Percentiles rank a stretch among this genome's conserved stretches.
Evolutionary conservation across 2,113 vertebrate genomes (phyloP).

Genomic region (Octodon degus): DNA sequence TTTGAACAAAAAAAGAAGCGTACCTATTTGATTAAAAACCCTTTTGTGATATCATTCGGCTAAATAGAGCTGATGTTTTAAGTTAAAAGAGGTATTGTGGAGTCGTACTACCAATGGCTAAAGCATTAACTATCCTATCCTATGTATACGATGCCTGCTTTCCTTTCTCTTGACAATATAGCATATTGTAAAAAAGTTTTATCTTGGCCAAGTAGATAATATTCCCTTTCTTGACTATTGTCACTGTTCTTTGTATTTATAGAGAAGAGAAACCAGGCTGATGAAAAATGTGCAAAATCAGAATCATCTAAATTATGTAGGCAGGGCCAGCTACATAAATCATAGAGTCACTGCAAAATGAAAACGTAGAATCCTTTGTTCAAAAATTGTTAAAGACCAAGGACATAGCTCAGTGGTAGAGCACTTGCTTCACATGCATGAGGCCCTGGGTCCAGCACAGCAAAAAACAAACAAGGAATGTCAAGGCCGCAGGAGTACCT

Average conservation of each 20-base stretch:
- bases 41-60: neutral
- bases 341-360: neutral
- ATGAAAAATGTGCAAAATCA: neutral
- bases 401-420: neutral
- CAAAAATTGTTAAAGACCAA: neutral
- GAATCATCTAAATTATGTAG: neutral
- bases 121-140: neutral
- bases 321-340: neutral
- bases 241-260: neutral
- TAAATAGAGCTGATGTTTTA: neutral
- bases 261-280: neutral
- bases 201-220: neutral
- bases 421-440: no score
- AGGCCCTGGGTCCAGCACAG: neutral
- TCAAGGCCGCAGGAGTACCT: neutral
- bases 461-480: neutral
- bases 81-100: neutral
- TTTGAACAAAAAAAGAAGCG: neutral
- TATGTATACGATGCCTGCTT: neutral
- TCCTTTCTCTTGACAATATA: neutral
- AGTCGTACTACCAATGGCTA: neutral
- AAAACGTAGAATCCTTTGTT: neutral
- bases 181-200: neutral
- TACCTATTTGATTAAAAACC: neutral
- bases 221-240: neutral